These are phyloP conservation scores for Halcyon chelicuti DNA, from an alignment of 2,797 vertebrate species.

Conservation along the genomic window DNA sequence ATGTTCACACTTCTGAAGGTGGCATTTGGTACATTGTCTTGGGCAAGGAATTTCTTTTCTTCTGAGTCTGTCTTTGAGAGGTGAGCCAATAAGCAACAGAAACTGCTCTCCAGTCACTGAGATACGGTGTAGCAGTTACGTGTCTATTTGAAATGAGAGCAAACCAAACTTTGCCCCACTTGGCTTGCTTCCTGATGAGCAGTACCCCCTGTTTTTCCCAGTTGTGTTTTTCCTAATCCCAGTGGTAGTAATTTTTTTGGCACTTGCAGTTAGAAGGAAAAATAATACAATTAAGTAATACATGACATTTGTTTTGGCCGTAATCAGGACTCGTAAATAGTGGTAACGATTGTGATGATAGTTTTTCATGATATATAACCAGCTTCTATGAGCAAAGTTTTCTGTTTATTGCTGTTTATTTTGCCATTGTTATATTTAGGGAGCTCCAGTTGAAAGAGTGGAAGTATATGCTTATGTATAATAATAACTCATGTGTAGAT, in stretches of 20 bases:
- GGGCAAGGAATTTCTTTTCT: neutral
- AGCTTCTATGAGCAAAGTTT: slow-evolving; percentile 26
- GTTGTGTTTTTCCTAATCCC: neutral
- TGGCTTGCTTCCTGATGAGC: neutral
- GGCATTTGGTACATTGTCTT: neutral
- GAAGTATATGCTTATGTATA: neutral
- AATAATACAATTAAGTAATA: slow-evolving; percentile 14
- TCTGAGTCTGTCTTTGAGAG: neutral
- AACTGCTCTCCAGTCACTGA: neutral
- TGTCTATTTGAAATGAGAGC: neutral
- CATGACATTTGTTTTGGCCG: slow-evolving; percentile 48
- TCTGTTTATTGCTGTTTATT: slow-evolving; percentile 13
- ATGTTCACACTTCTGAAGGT: fast-evolving
- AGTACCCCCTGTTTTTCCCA: neutral
- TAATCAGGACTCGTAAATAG: slow-evolving; percentile 25
- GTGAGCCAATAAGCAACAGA: neutral
- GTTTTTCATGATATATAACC: slow-evolving; percentile 13
- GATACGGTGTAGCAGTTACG: fast-evolving
- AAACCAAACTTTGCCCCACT: neutral
- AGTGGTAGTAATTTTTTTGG: neutral
- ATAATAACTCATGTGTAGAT: neutral
- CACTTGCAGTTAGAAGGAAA: neutral
- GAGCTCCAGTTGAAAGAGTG: neutral
- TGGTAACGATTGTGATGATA: slow-evolving; percentile 49
- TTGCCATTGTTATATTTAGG: slow-evolving; percentile 53